These are phyloP conservation scores for Equus quagga DNA, from an alignment of 2,113 vertebrate species.

Conservation along the genomic window DNA sequence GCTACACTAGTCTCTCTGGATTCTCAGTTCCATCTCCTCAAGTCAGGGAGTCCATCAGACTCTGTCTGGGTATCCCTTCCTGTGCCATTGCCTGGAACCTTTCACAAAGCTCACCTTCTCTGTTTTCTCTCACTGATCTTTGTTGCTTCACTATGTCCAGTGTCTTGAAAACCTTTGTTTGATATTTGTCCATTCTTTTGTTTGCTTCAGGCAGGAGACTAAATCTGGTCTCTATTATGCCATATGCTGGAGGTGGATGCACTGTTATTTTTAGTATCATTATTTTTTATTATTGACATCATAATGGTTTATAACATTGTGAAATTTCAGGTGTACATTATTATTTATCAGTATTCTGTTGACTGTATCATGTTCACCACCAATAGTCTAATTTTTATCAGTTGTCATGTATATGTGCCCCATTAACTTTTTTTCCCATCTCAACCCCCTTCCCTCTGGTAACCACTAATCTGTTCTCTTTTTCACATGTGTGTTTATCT, in stretches of 20 bases:
- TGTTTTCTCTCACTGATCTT: background rate
- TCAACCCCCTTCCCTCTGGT: too few relatives aligned
- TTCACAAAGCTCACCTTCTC: background rate
- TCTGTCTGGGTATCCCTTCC: background rate
- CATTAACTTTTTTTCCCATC: too few relatives aligned
- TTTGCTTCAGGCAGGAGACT: background rate
- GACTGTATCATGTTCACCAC: too few relatives aligned
- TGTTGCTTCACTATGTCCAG: background rate
- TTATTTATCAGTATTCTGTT: too few relatives aligned
- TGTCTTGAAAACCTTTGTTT: conserved; percentile 13
- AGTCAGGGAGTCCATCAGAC: background rate
- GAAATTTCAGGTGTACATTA: too few relatives aligned
- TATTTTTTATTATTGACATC: too few relatives aligned
- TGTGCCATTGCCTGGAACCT: background rate
- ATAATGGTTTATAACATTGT: too few relatives aligned
- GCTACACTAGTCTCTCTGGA: background rate
- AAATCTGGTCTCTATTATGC: background rate
- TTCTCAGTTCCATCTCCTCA: background rate
- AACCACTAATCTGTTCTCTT: too few relatives aligned
- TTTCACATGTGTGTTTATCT: too few relatives aligned
- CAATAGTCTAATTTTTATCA: too few relatives aligned
- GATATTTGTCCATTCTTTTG: conserved; percentile 1
- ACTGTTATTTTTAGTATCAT: background rate
- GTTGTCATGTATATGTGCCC: too few relatives aligned
- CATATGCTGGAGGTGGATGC: background rate